Conservation (phyloP, 1,140 invertebrate genomes). For the Sycophaga agraensis region DNA sequence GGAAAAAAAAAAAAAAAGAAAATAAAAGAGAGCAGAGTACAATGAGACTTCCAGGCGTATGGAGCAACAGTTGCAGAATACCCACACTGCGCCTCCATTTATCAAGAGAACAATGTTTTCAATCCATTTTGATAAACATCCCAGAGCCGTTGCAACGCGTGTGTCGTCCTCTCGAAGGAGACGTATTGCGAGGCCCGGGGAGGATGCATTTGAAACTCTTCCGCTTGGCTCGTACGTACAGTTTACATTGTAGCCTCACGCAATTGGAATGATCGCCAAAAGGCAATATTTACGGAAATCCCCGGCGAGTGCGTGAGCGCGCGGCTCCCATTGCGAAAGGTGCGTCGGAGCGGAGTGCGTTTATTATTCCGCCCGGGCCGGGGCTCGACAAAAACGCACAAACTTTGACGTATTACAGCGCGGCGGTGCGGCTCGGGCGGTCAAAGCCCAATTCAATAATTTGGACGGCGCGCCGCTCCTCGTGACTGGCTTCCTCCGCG, state of each 20-base stretch:
- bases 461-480: no score
- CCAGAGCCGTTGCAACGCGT: not conserved
- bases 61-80: no score
- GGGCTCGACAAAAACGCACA: not conserved
- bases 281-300: constrained; percentile 28
- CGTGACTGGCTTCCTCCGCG: not conserved
- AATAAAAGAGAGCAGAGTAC: no score
- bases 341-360: not conserved
- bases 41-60: no score
- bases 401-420: no score
- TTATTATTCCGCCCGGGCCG: constrained; percentile 12
- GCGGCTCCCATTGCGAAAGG: constrained; percentile 27
- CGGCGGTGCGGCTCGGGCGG: not conserved
- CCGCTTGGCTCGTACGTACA: constrained; percentile 2
- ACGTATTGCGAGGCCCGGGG: not conserved
- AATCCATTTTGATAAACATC: constrained; percentile 1
- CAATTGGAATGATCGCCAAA: constrained; percentile 22
- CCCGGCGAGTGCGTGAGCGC: constrained; percentile 3
- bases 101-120: not conserved
- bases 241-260: constrained; percentile 17
- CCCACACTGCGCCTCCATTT: no score
- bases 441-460: constrained; percentile 4
- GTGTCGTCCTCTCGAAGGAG: not conserved
- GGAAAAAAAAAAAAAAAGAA: no score
- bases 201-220: constrained; percentile 11